These are phyloP conservation scores for Coracias cyanogaster DNA, from an alignment of 2,797 vertebrate genomes.

Conservation along the genomic window DNA sequence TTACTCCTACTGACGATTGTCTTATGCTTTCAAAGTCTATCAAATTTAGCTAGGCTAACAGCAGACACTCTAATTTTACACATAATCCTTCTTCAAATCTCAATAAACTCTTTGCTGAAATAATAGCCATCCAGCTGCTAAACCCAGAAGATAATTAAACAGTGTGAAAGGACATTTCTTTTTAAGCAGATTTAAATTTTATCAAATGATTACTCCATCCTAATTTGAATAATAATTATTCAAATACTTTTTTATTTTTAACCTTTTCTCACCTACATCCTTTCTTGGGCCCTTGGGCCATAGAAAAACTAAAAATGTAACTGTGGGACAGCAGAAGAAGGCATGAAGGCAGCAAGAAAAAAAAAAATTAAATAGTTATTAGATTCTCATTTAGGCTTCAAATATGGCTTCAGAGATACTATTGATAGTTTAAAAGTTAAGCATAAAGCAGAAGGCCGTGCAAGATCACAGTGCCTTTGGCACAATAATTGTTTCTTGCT, in stretches of 20 bases:
- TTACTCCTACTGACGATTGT: neutral
- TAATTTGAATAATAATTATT: constrained; percentile 45
- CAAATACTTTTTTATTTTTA: constrained; percentile 8
- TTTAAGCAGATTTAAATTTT: constrained; percentile 36
- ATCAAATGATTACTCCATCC: constrained; percentile 34
- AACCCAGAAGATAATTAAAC: constrained; percentile 71
- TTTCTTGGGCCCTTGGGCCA: neutral
- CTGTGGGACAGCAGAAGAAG: neutral
- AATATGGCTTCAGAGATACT: constrained; percentile 3
- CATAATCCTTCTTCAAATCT: constrained; percentile 72
- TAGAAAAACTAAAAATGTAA: neutral
- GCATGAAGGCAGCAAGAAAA: neutral
- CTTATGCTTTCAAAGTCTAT: neutral
- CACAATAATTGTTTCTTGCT: neutral
- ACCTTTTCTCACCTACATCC: constrained; percentile 19
- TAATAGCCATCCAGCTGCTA: constrained; percentile 57
- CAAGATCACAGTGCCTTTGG: constrained; percentile 5
- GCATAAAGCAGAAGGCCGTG: neutral
- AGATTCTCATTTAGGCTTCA: constrained; percentile 1
- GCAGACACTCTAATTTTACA: constrained; percentile 26
- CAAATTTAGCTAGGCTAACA: constrained; percentile 23
- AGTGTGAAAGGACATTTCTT: constrained; percentile 23
- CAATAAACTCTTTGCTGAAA: constrained; percentile 61
- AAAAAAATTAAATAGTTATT: neutral
- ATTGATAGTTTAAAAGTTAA: constrained; percentile 4